These are phyloP conservation scores for Ephydatia muelleri DNA, from an alignment of 37 sponge, comb jelly and placozoan species.

Conservation along the genomic window DNA sequence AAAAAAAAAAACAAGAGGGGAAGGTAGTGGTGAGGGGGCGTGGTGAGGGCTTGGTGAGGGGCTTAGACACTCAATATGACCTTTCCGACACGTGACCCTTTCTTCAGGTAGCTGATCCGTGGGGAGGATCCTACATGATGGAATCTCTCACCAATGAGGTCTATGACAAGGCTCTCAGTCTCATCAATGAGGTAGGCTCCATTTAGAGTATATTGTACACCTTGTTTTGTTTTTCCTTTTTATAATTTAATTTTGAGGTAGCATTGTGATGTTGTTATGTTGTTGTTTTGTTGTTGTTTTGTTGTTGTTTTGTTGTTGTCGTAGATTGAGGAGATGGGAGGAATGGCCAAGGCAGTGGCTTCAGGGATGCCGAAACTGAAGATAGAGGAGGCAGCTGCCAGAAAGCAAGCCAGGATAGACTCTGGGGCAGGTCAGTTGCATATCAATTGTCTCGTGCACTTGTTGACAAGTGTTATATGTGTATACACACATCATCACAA, in stretches of 20 bases:
- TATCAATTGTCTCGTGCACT: neutral
- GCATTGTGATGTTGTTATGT: neutral
- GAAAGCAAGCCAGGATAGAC: constrained; percentile 95
- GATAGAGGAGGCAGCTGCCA: constrained; percentile 95
- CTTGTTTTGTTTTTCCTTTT: neutral
- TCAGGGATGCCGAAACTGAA: constrained; percentile 93
- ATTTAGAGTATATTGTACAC: neutral
- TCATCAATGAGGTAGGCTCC: constrained; percentile 81
- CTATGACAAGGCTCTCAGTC: constrained; percentile 67
- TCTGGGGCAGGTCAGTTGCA: constrained; percentile 86
- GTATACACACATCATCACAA: neutral
- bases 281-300: neutral
- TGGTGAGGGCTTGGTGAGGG: no score
- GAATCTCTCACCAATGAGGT: constrained; percentile 91
- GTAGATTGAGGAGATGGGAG: constrained; percentile 90
- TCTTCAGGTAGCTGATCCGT: constrained; percentile 88
- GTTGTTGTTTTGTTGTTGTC: neutral
- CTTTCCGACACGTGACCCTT: neutral
- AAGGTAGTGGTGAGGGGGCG: neutral
- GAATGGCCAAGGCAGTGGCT: constrained; percentile 95
- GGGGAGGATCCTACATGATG: constrained; percentile 99
- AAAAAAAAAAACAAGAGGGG: no score
- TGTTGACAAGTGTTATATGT: no score
- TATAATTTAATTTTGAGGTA: neutral
- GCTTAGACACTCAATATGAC: no score